These are phyloP conservation scores for Scatophagus argus DNA, from an alignment of 2,113 vertebrate species.

Conservation along the genomic window DNA sequence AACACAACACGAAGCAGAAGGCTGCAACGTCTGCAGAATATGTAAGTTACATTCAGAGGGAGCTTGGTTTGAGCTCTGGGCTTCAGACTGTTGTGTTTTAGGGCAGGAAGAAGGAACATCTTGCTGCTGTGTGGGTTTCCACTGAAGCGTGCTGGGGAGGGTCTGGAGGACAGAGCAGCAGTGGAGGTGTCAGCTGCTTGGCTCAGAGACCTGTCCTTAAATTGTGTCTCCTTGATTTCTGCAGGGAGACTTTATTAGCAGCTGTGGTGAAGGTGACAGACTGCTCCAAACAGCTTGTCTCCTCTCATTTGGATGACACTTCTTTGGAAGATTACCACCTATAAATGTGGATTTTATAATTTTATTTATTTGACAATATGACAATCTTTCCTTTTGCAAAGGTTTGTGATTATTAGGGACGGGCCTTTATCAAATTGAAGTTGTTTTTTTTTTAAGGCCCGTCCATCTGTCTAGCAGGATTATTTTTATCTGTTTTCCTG, in stretches of 20 bases:
- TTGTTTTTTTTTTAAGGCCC: constrained; percentile 24
- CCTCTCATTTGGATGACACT: not conserved
- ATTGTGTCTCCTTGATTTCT: constrained; percentile 26
- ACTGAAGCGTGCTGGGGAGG: constrained; percentile 44
- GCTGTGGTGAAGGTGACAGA: constrained; percentile 44
- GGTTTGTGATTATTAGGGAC: not conserved
- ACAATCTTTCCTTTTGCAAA: not conserved
- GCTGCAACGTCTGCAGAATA: constrained; percentile 14
- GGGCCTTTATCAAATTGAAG: constrained; percentile 29
- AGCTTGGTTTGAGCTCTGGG: constrained; percentile 37
- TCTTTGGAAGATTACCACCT: not conserved
- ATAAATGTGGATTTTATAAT: not conserved
- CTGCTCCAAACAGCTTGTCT: constrained; percentile 19
- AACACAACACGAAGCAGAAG: constrained; percentile 7
- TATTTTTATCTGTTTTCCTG: constrained; percentile 36
- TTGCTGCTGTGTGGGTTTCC: constrained; percentile 55
- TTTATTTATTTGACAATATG: not conserved
- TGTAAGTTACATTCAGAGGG: not conserved
- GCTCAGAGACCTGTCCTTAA: constrained; percentile 23
- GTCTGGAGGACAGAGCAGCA: constrained; percentile 42
- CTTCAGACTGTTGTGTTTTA: constrained; percentile 33
- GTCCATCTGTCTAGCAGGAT: constrained; percentile 44
- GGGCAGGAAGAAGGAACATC: constrained; percentile 40
- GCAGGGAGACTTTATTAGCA: constrained; percentile 31
- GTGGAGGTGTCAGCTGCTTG: constrained; percentile 60